Evolutionary conservation across 2,797 vertebrate genomes (phyloP).

Genomic region (Sebastes diploproa): DNA sequence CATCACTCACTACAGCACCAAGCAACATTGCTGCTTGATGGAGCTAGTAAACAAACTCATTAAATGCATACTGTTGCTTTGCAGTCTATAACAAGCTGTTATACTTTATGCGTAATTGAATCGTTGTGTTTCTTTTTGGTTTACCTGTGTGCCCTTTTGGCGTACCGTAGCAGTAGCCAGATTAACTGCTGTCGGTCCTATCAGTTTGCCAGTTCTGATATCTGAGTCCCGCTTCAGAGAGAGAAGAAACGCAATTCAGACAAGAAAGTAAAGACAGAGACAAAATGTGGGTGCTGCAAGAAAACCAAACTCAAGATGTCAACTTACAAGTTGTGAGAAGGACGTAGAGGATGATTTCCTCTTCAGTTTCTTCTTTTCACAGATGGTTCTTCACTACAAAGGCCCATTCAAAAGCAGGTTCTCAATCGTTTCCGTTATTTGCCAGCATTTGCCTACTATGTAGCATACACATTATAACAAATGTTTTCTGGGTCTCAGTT

Average conservation of each 20-base stretch:
- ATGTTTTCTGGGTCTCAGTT: neutral
- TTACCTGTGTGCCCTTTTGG: constrained; percentile 3
- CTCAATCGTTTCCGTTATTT: neutral
- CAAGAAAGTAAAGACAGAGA: neutral
- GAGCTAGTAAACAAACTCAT: constrained; percentile 26
- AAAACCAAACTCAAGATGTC: neutral
- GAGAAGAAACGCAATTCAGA: neutral
- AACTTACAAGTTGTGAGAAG: neutral
- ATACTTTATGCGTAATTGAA: neutral
- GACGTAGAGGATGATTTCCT: neutral
- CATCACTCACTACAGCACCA: constrained; percentile 39
- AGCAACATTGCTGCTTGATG: constrained; percentile 14
- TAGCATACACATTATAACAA: neutral
- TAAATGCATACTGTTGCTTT: neutral
- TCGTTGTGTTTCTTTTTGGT: neutral
- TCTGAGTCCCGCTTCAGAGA: neutral
- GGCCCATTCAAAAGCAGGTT: neutral
- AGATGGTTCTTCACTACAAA: constrained; percentile 1
- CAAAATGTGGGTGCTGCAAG: neutral
- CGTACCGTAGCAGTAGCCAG: neutral
- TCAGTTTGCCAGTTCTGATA: neutral
- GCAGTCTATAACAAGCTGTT: neutral
- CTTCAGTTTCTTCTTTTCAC: neutral
- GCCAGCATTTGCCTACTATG: neutral
- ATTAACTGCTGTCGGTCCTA: neutral